These are phyloP conservation scores for Elymnias hypermnestra DNA, from an alignment of 1,140 invertebrate genomes.

Conservation along the genomic window DNA sequence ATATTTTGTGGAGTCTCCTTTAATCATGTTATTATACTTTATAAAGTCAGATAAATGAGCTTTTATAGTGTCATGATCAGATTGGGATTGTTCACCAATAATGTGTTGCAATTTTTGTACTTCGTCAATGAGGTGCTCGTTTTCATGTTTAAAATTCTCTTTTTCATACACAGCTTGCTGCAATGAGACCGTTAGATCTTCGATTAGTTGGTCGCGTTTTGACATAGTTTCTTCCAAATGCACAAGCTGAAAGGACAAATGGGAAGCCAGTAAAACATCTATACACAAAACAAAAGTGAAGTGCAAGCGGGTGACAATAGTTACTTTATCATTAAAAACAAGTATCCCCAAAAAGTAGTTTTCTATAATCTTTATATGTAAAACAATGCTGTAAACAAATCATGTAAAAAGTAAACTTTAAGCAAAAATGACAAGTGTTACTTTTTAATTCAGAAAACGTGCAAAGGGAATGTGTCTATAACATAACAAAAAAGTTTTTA, in stretches of 20 bases:
- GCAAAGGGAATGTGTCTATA: too few relatives aligned
- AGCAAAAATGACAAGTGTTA: too few relatives aligned
- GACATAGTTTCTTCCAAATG: constrained; percentile 78
- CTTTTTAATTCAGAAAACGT: too few relatives aligned
- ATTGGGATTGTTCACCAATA: constrained; percentile 72
- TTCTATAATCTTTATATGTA: too few relatives aligned
- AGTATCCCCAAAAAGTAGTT: too few relatives aligned
- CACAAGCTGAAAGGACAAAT: constrained; percentile 76
- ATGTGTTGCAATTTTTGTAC: constrained; percentile 78
- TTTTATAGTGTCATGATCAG: constrained; percentile 68
- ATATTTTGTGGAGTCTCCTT: constrained; percentile 61
- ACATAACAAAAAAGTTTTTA: too few relatives aligned
- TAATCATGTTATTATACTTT: constrained; percentile 63
- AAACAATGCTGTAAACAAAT: too few relatives aligned
- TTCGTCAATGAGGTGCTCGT: constrained; percentile 78
- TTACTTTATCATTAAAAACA: too few relatives aligned
- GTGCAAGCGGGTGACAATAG: neutral
- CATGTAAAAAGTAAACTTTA: too few relatives aligned
- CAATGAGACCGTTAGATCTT: constrained; percentile 78
- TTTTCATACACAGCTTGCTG: constrained; percentile 77
- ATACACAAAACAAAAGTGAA: constrained; percentile 16
- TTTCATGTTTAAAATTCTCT: constrained; percentile 77
- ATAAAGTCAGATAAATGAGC: constrained; percentile 61
- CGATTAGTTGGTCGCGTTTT: constrained; percentile 78
- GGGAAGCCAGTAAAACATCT: constrained; percentile 35